Base-by-base conservation (phyloP, 2,797 vertebrate species). In the Propithecus deckenii region DNA sequence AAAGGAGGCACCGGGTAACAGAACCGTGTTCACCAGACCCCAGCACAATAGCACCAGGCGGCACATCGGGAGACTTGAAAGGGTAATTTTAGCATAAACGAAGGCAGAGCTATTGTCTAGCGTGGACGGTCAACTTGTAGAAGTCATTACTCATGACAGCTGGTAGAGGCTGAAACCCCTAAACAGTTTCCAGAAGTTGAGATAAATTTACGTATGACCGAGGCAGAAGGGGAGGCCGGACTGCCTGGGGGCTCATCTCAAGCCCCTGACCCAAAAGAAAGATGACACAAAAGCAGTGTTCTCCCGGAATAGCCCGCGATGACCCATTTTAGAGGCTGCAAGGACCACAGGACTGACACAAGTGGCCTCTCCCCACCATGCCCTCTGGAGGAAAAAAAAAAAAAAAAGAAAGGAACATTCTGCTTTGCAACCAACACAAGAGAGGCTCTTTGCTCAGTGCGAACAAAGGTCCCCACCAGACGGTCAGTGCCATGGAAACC, bases 391-490 rank as follows among this genome's bases (percentile, higher is more conserved):
- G 43, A 17, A 20, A 65, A 52, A 65, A 75, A 83, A 83, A 57
- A 89, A 38, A 46, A 69, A 22, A 63, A 89, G 35, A 46, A 38
- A 86, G 57, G 52, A 84, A 76, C 83, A 74, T 83, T 96, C 85
- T 95, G 91, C 71, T 96, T 65, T 96, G 94, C 93, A 74, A 79
- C 86, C 83, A 95, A 30, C 52, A 94, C 76, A 92, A 94, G 96
- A 96, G 88, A 92, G 63, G 78, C 78, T 92, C 88, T 97, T 79
- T 88, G 75, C 92, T 91, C 20, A 30, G 46, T 57, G 59, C 65
- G 94, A 96, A 98, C 96, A 98, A 97, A 97, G 88, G 94, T 97
- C 97, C 92, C 86, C 88, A 96, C 83, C 94, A 97, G 97, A 97
- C 86, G 0, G 96, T 69, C 84, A 97, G 59, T n/a, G 17, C 92